Percentiles rank a stretch among this genome's conserved stretches.
phyloP scores from a whole-genome alignment of 2,113 vertebrate species.

The Nematolebias whitei region DNA sequence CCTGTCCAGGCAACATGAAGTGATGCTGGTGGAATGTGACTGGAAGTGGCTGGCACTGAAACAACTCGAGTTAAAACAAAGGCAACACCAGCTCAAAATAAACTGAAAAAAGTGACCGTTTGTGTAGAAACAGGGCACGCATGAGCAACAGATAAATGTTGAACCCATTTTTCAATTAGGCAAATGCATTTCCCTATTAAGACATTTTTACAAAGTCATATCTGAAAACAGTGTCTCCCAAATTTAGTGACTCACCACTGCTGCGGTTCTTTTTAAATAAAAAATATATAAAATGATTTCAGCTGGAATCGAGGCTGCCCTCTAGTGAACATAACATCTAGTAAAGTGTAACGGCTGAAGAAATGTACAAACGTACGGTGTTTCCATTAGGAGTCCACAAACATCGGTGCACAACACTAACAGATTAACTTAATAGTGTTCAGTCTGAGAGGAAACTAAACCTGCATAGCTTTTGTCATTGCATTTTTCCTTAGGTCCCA shows the following conservation, averaged over 20 bases:
- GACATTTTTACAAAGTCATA: background rate
- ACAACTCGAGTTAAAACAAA: conserved; percentile 4
- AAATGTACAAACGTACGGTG: background rate
- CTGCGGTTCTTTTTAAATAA: background rate
- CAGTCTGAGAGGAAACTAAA: conserved; percentile 5
- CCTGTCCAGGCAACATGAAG: conserved; percentile 22
- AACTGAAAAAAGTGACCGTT: background rate
- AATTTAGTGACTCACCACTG: conserved; percentile 3
- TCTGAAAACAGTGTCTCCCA: conserved; percentile 29
- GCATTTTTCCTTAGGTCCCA: conserved; percentile 1
- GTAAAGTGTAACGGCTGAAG: too few species aligned
- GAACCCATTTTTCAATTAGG: too few species aligned
- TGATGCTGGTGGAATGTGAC: conserved; percentile 43
- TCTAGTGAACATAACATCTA: conserved; percentile 43
- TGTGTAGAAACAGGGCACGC: conserved; percentile 12
- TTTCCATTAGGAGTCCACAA: background rate
- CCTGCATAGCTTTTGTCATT: conserved; percentile 2
- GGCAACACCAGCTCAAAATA: conserved; percentile 1
- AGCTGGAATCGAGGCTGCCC: conserved; percentile 41
- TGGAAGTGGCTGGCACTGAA: conserved; percentile 52
- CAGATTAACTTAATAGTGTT: conserved; percentile 26
- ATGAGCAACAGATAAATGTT: background rate
- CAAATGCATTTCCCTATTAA: background rate
- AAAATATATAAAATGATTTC: conserved; percentile 12
- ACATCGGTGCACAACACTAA: conserved; percentile 4